phyloP scores from a whole-genome alignment of 1,140 invertebrate genomes.

The Varroa destructor region DNA sequence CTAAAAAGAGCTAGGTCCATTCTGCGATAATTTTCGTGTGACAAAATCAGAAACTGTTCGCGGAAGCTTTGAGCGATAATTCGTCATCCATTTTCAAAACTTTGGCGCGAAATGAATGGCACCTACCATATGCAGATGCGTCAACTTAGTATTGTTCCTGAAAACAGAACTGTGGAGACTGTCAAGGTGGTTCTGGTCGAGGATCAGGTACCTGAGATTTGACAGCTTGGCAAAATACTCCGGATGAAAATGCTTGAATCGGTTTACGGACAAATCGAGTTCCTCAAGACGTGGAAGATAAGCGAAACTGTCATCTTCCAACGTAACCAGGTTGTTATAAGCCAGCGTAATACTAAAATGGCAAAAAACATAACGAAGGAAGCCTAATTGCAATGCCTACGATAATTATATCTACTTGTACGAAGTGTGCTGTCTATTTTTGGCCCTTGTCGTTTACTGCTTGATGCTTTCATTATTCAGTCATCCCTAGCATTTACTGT shows the following conservation, averaged over 20 bases:
- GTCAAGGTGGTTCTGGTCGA: constrained; percentile 1
- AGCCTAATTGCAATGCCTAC: no score
- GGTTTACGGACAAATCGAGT: constrained; percentile 2
- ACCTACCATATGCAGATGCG: constrained; percentile 14
- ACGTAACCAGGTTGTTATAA: neutral
- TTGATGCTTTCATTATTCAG: no score
- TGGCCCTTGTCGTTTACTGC: no score
- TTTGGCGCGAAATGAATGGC: neutral
- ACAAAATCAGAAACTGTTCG: no score
- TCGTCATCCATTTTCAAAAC: constrained; percentile 11
- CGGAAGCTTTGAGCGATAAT: neutral
- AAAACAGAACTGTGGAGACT: constrained; percentile 4
- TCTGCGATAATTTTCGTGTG: no score
- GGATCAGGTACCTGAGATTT: neutral
- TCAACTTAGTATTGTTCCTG: constrained; percentile 3
- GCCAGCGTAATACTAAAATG: neutral
- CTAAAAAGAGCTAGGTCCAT: no score
- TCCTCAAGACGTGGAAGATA: neutral
- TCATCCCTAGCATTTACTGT: no score
- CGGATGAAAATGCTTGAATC: neutral
- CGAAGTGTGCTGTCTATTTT: no score
- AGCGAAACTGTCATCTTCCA: constrained; percentile 23
- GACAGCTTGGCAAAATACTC: neutral
- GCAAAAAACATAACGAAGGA: no score
- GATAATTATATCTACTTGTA: no score